A percentile compares a stretch with the other conserved stretches of the same genome.
Evolutionary conservation across 2,113 vertebrate genomes (phyloP).

Genomic region (Paradisaea rubra): DNA sequence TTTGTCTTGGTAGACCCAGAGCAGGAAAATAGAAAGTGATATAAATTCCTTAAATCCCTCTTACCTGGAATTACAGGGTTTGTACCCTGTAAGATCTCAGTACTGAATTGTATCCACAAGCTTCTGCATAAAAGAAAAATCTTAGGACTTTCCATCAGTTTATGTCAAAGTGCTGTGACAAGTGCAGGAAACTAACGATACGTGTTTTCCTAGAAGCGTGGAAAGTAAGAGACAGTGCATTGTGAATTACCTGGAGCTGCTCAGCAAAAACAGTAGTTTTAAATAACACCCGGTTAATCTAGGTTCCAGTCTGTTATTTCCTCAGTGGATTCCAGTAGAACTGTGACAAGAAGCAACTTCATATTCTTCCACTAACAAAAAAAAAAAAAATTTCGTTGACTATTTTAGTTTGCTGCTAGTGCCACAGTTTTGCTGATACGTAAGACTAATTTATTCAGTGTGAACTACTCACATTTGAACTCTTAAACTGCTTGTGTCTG

Average conservation of each 20-base stretch:
- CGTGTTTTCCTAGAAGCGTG: neutral
- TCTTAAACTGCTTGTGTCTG: neutral
- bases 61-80: neutral
- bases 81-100: neutral
- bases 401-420: neutral
- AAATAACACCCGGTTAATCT: neutral
- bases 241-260: neutral
- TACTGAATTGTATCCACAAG: neutral
- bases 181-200: neutral
- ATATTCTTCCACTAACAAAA: neutral
- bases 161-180: neutral
- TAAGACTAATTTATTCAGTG: neutral
- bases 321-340: neutral
- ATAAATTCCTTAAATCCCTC: neutral
- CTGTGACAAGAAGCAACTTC: neutral
- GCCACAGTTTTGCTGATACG: neutral
- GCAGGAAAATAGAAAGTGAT: neutral
- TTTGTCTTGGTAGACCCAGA: neutral
- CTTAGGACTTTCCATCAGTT: neutral
- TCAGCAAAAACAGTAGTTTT: neutral
- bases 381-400: neutral
- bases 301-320: neutral
- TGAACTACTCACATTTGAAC: neutral
- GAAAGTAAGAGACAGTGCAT: neutral
- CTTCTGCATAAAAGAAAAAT: neutral